These are phyloP conservation scores for Chrysomela aeneicollis DNA, from an alignment of 2,888 invertebrate species.

Conservation along the genomic window DNA sequence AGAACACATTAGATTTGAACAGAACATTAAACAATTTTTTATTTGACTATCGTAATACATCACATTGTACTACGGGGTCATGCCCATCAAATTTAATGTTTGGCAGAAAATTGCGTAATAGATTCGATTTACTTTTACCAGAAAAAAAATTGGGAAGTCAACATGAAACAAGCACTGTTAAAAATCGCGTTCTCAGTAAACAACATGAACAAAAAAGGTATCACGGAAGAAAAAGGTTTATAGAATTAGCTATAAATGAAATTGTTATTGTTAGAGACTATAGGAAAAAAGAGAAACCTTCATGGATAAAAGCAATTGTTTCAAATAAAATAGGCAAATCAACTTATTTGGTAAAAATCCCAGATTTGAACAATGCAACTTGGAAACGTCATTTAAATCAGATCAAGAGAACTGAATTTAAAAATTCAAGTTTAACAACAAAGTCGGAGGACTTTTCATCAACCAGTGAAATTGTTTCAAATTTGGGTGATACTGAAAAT, in stretches of 20 bases:
- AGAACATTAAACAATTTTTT: constrained; percentile 4
- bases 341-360: background rate
- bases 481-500: background rate
- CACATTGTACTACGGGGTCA: no score
- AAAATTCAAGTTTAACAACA: background rate
- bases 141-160: constrained; percentile 13
- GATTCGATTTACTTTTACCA: constrained; percentile 14
- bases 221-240: background rate
- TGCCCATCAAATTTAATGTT: no score
- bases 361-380: background rate
- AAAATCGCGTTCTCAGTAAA: constrained; percentile 1
- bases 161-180: background rate
- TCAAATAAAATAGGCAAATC: constrained; percentile 21
- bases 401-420: constrained; percentile 10
- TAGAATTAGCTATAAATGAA: constrained; percentile 15
- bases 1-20: constrained; percentile 13
- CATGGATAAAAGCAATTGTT: constrained; percentile 16
- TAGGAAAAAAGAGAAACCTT: constrained; percentile 3
- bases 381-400: constrained; percentile 26
- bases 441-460: background rate
- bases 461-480: background rate
- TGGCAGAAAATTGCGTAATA: no score
- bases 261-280: constrained; percentile 20
- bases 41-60: no score
- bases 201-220: constrained; percentile 11